Evolutionary conservation across 2,888 invertebrate species (phyloP).

Genomic region (Athalia cordata): DNA sequence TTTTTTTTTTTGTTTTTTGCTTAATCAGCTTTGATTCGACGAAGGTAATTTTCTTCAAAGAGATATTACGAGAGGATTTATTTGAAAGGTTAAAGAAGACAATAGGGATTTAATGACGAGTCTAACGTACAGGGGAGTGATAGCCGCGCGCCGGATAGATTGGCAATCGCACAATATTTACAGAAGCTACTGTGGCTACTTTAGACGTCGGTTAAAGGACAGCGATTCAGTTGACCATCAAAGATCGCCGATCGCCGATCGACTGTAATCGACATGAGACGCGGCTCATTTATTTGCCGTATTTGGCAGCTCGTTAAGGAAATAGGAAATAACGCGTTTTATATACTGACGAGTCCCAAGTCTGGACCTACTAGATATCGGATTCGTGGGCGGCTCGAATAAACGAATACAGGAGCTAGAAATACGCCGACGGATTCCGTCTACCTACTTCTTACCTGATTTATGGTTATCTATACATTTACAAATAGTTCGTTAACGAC

Average conservation of each 20-base stretch:
- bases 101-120: constrained; percentile 43
- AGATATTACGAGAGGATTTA: neutral
- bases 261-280: constrained; percentile 45
- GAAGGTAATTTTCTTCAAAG: constrained; percentile 10
- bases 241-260: constrained; percentile 38
- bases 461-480: constrained; percentile 30
- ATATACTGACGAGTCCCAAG: constrained; percentile 34
- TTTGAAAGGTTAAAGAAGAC: constrained; percentile 12
- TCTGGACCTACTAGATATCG: constrained; percentile 12
- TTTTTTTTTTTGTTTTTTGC: neutral
- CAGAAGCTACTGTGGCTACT: constrained; percentile 22
- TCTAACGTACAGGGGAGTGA: constrained; percentile 11
- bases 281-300: constrained; percentile 47
- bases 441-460: constrained; percentile 39
- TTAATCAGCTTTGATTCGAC: neutral
- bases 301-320: constrained; percentile 47
- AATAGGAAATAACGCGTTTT: constrained; percentile 42
- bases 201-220: constrained; percentile 29
- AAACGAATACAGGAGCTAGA: constrained; percentile 41
- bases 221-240: constrained; percentile 40
- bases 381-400: constrained; percentile 43
- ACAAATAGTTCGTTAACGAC: constrained; percentile 37
- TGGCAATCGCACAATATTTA: constrained; percentile 40
- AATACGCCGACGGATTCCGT: constrained; percentile 36
- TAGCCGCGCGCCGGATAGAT: constrained; percentile 26